These are phyloP conservation scores for Odontocolon sp. DNA, from an alignment of 2,888 invertebrate genomes.

Conservation along the genomic window DNA sequence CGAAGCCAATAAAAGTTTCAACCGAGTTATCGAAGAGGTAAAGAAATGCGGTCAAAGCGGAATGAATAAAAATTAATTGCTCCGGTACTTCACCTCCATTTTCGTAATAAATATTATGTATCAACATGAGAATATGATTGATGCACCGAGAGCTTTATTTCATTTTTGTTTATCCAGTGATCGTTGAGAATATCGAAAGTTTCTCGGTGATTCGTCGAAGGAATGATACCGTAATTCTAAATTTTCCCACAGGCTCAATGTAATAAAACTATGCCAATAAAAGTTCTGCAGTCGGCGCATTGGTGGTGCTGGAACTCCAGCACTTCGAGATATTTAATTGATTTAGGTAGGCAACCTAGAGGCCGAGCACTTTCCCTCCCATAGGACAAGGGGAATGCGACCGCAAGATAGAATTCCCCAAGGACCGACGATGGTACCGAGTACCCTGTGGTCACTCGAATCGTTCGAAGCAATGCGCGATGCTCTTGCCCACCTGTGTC, in stretches of 20 bases:
- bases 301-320: slow-evolving; percentile 47
- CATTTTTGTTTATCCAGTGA: too few relatives aligned
- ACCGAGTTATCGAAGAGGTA: slow-evolving; percentile 57
- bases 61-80: slow-evolving; percentile 22
- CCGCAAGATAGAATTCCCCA: slow-evolving; percentile 71
- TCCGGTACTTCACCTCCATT: neutral
- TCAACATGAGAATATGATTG: too few relatives aligned
- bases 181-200: too few relatives aligned
- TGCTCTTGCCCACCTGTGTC: slow-evolving; percentile 48
- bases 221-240: slow-evolving; percentile 2
- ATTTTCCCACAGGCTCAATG: neutral
- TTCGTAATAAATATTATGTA: neutral
- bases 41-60: slow-evolving; percentile 51
- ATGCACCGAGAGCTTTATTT: too few relatives aligned
- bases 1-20: slow-evolving; percentile 54
- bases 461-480: slow-evolving; percentile 63
- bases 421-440: slow-evolving; percentile 63
- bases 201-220: too few relatives aligned
- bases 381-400: slow-evolving; percentile 70
- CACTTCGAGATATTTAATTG: slow-evolving; percentile 74
- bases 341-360: slow-evolving; percentile 67
- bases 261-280: slow-evolving; percentile 62
- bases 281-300: slow-evolving; percentile 45
- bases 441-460: slow-evolving; percentile 67
- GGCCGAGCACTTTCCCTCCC: slow-evolving; percentile 67